Evolutionary conservation across 1,140 invertebrate genomes (phyloP), one percentile per base, ranked within the genome.

Genomic region (Steinernema khuongi): DNA sequence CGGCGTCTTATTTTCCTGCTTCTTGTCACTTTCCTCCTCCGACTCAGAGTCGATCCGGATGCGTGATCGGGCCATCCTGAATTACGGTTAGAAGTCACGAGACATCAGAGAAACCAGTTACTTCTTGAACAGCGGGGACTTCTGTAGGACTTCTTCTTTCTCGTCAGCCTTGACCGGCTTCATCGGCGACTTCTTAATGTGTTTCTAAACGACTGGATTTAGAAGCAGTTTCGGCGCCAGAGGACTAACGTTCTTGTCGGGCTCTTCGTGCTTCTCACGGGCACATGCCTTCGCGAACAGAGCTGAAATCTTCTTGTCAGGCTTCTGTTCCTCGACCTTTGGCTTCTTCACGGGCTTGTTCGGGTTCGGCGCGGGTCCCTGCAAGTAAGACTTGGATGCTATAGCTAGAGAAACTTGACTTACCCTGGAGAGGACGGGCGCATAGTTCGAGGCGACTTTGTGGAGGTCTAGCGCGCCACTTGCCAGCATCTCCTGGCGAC

Each of bases 281-380:
- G 7, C 50, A 7, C 7, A 14, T 4, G 50, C 50, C 22, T 60
- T 60, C 14, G 7, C 19, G 50, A 60, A 60, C 50, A 60, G 19
- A 17, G 50, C 50, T 14, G 11, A 17, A 26, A 60, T 60, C 50
- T 60, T 60, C 50, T 60, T 60, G 26, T 60, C 50, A 22, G 50
- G 14, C 19, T 60, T 60, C 11, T 11, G 7, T 26, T 60, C 50
- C 14, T n/a, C 22, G 14, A n/a, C 26, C 50, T 41, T n/a, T 41
- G 50, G 50, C 50, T 60, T 60, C 50, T 60, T 60, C 19, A 26
- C 19, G 14, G 50, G 50, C 19, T 60, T 60, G 50, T 60, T 60
- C 11, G 50, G 50, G 50, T 60, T 60, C 7, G 50, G 50, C 14
- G 26, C 14, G 26, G 50, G 50, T 7, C 50, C 50, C 50, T 60